Evolutionary conservation across 2,797 vertebrate genomes (phyloP).

Genomic region (Cyclura pinguis): DNA sequence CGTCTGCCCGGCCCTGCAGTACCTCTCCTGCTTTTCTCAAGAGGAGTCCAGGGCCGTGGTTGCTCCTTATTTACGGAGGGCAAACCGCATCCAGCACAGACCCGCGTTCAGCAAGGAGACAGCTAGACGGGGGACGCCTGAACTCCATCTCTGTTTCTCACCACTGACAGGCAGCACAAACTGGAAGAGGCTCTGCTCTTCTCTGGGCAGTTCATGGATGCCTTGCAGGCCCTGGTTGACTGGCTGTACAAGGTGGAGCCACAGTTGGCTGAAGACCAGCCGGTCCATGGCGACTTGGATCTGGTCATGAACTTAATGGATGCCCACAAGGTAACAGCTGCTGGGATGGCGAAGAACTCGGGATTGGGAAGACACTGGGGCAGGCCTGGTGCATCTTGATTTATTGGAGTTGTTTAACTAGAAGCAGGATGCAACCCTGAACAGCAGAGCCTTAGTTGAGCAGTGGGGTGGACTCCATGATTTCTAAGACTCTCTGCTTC

Average conservation of each 20-base stretch:
- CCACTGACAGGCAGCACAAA: constrained; percentile 92
- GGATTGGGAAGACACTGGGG: too few relatives aligned
- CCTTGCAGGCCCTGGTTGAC: constrained; percentile 95
- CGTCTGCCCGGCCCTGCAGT: too few relatives aligned
- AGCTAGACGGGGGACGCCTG: too few relatives aligned
- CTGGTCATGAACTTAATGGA: constrained; percentile 99
- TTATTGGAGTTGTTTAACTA: not conserved
- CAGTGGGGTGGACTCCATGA: too few relatives aligned
- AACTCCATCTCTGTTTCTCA: not conserved
- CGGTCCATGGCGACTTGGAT: constrained; percentile 95
- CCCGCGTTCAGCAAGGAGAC: too few relatives aligned
- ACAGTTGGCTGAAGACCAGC: constrained; percentile 95
- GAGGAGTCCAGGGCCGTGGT: too few relatives aligned
- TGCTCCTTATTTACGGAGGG: not conserved
- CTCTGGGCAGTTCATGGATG: constrained; percentile 98
- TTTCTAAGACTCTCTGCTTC: too few relatives aligned
- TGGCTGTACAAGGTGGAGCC: constrained; percentile 98
- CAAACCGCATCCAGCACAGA: not conserved
- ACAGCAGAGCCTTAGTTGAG: too few relatives aligned
- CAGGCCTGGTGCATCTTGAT: not conserved
- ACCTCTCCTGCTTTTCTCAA: not conserved
- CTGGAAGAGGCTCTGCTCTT: constrained; percentile 97
- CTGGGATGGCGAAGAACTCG: not conserved
- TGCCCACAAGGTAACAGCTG: constrained; percentile 90
- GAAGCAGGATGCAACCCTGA: too few relatives aligned